Percentiles rank a stretch among this genome's conserved stretches.
Conservation (phyloP, 1,140 invertebrate species). For the Ganaspis sp. region DNA sequence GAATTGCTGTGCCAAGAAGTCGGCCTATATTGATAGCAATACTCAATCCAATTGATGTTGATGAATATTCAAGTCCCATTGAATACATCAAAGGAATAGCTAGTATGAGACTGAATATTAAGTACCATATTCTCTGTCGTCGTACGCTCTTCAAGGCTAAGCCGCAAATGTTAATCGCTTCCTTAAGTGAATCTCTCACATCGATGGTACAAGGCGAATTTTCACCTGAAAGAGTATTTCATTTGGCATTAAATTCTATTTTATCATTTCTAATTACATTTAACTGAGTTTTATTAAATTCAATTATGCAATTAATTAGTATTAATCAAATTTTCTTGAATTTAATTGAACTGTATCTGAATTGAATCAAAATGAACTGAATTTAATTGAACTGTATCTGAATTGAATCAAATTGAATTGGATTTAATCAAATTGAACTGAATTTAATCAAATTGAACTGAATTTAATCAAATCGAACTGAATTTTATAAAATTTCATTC, state of each 20-base stretch:
- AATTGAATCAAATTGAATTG: no score
- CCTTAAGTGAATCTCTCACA: constrained; percentile 76
- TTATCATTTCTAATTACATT: no score
- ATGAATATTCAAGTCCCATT: constrained; percentile 67
- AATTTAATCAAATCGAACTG: no score
- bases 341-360: no score
- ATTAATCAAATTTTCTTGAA: no score
- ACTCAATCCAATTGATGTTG: constrained; percentile 67
- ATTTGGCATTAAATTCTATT: constrained; percentile 36
- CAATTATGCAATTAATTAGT: no score
- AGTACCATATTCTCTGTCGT: constrained; percentile 79
- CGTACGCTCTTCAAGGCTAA: constrained; percentile 77
- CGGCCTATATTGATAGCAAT: constrained; percentile 77
- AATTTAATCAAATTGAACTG: no score
- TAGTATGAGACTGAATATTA: constrained; percentile 75
- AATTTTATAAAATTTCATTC: no score
- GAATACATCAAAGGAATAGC: constrained; percentile 74
- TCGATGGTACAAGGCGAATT: constrained; percentile 52
- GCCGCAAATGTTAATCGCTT: constrained; percentile 80
- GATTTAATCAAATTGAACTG: no score
- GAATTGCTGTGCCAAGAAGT: constrained; percentile 80
- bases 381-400: no score
- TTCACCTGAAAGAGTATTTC: constrained; percentile 48
- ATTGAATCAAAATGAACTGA: no score
- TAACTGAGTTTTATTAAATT: no score